Base-by-base conservation (phyloP, 2,797 vertebrate species). In the Chiloscyllium punctatum region DNA sequence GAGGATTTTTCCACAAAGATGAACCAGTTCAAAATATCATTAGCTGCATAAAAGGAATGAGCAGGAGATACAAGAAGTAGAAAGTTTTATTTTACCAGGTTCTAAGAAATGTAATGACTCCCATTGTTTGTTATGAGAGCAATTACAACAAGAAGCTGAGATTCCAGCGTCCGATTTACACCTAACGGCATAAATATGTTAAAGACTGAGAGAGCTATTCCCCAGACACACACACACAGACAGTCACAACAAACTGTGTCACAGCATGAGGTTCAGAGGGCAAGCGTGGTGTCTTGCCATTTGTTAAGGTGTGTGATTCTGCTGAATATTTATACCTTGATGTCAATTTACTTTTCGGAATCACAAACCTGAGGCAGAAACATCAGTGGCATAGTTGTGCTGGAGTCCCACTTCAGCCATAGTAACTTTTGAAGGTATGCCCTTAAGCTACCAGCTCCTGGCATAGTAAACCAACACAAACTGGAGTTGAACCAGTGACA, bases 261-360 rank as follows among this genome's bases (percentile, higher is more conserved):
- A 69, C 9, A 69, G 66, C 62, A 23, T 48, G 68, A 30, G 27
- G 71, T 23, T 27, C 69, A 72, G 68, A 27, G 42, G 42, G 42
- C 37, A 72, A 72, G 69, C 68, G n/a, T 90, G 57, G n/a, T 51
- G 37, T 72, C n/a, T 51, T 42, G 6, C 68, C 15, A 25, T 71
- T 94, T 94, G 16, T 72, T 48, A 48, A 94, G 37, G n/a, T 37
- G 21, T 42, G 68, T 94, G 37, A n/a, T 72, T 71, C n/a, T 94
- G 91, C 68, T 51, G 25, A 48, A 69, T 72, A 72, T 51, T 94
- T 48, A 94, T 94, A 94, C 13, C 92, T 94, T 48, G 92, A 37
- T 94, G 37, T 94, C 33, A 25, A 30, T 62, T 62, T 71, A 13
- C 37, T 72, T 27, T 51, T 13, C 27, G 69, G 9, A 94, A 5